phyloP scores from a whole-genome alignment of 2,888 invertebrate genomes.

The Dolichomitus sp. region DNA sequence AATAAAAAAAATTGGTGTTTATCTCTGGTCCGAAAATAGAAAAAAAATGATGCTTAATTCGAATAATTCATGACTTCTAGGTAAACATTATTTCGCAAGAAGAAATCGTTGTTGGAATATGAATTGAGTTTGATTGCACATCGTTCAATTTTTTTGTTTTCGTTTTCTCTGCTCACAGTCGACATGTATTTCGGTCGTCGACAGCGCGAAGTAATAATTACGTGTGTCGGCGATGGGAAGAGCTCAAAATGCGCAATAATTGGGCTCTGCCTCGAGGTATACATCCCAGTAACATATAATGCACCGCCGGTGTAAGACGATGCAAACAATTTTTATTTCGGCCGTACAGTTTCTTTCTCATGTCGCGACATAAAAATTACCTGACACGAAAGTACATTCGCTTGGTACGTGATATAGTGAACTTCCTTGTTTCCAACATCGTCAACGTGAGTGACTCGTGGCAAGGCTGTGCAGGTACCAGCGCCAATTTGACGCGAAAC shows the following conservation, averaged over 20 bases:
- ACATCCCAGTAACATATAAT: not conserved
- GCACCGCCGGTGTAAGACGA: conserved; percentile 1
- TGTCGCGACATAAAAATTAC: conserved; percentile 13
- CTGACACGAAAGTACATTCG: conserved; percentile 23
- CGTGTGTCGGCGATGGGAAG: conserved; percentile 46
- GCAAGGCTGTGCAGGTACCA: conserved; percentile 63
- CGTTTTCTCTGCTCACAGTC: not conserved
- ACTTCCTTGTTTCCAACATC: conserved; percentile 16
- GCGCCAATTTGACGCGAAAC: conserved; percentile 39
- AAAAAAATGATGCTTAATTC: not conserved
- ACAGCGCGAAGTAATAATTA: conserved; percentile 54
- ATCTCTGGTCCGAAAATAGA: not conserved
- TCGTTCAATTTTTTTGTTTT: not conserved
- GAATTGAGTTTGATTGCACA: not conserved
- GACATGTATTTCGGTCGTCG: conserved; percentile 29
- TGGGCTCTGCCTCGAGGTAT: conserved; percentile 42
- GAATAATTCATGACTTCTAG: not conserved
- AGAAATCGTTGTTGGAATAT: conserved; percentile 3
- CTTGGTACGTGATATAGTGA: not conserved
- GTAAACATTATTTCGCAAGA: conserved; percentile 1
- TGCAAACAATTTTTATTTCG: conserved; percentile 20
- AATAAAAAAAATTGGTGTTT: no score
- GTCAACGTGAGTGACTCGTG: conserved; percentile 3
- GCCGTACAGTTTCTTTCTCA: not conserved
- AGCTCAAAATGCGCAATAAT: conserved; percentile 61